Evolutionary conservation across 2,797 vertebrate species (phyloP), one percentile per base, ranked within the genome.

Genomic region (Acanthopagrus latus): DNA sequence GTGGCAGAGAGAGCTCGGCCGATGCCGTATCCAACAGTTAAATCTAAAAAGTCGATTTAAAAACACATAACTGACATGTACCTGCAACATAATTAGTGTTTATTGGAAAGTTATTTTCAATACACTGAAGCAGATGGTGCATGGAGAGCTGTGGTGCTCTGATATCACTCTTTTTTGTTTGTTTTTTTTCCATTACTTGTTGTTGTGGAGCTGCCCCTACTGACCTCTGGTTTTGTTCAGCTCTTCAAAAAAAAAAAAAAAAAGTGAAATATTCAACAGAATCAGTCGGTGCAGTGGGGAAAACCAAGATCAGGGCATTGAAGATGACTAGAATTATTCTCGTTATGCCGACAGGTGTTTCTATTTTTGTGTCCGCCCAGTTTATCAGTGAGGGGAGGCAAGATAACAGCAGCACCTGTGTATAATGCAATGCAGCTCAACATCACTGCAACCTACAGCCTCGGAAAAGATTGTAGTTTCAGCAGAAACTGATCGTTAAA

Each of bases 21-120:
- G 3, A 14, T 16, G 47, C 70, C 41, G 44, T 29, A 12, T 29
- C 16, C 58, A 63, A 18, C 29, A 29, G 17, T 25, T 71, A 54
- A 63, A 64, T 59, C n/a, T 1, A 29, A 54, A 54, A 83, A 56
- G 51, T n/a, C 5, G 14, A 73, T 58, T 7, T 67, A 48, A 62
- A 62, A 54, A 50, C n/a, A 9, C 4, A n/a, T 1, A 56, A 54
- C 55, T 66, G n/a, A 67, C 17, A 10, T 16, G 2, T 16, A 29
- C 50, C n/a, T 78, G 18, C 9, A 23, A 6, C 17, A 11, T 25
- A 4, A 5, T n/a, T 2, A 16, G 6, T 29, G 2, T 38, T 23
- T 44, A 55, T 21, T 38, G 23, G 33, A 48, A 65, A 10, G 1
- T 23, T 56, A 5, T 38, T 41, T 41, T 57, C 3, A 9, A 12